These are phyloP conservation scores for Keiferia lycopersicella DNA, from an alignment of 2,888 invertebrate genomes.

Conservation along the genomic window DNA sequence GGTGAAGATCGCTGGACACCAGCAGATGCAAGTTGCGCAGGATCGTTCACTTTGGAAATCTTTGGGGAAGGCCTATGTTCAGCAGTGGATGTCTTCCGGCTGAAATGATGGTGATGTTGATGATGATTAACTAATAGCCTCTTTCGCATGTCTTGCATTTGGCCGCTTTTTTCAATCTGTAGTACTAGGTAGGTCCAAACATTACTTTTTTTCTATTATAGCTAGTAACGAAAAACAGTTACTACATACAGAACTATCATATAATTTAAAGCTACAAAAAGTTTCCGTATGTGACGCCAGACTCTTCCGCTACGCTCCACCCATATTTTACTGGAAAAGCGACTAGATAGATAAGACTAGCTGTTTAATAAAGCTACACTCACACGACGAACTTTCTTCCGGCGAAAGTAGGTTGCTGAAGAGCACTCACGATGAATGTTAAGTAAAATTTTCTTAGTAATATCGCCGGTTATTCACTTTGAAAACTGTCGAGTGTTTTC, in stretches of 20 bases:
- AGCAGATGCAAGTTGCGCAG: too few species aligned
- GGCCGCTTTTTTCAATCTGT: too few species aligned
- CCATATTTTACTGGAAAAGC: not conserved
- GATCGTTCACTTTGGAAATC: too few species aligned
- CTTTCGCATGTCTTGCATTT: too few species aligned
- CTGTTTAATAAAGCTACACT: conserved; percentile 50
- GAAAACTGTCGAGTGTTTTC: conserved; percentile 22
- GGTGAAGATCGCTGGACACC: too few species aligned
- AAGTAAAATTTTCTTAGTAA: conserved; percentile 39
- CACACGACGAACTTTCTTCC: conserved; percentile 51
- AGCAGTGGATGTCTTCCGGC: too few species aligned
- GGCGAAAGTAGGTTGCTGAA: conserved; percentile 50
- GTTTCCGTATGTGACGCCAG: not conserved
- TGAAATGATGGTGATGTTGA: too few species aligned
- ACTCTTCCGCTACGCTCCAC: not conserved
- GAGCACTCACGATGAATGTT: conserved; percentile 45
- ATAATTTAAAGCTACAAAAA: not conserved
- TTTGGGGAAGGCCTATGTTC: too few species aligned
- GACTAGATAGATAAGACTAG: conserved; percentile 6
- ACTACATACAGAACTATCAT: not conserved
- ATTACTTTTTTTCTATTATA: too few species aligned
- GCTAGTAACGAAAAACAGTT: too few species aligned
- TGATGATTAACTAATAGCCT: too few species aligned
- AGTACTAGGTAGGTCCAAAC: too few species aligned
- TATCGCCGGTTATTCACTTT: conserved; percentile 28